Base-by-base conservation (phyloP, 1,140 invertebrate genomes). In the Zaprionus inermis region DNA sequence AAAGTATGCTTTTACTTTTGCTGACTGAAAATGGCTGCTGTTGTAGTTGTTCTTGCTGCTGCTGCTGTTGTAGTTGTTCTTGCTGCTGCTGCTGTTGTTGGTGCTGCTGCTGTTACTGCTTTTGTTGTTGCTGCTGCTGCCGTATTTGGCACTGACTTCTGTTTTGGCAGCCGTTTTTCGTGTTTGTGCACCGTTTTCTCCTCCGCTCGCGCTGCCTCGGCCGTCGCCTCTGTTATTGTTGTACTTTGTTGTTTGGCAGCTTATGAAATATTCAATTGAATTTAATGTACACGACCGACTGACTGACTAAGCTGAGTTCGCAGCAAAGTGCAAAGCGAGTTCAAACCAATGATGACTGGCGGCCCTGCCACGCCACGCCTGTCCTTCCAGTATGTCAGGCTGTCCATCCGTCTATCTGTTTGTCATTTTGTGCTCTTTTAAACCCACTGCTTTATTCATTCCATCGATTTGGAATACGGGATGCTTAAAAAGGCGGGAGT, bases 181-280 rank as follows among this genome's bases (percentile, higher is more conserved):
- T 68, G 69, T 72, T 79, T 68, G 63, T 16, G 44, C 46, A 38
- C 59, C 54, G 49, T 70, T 74, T 74, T 69, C 72, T 49, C 18
- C 9, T 22, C 38, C 52, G 51, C 22, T 44, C 38, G 2, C 24
- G 14, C 51, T 20, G 28, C 16, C 12, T 7, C 32, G 24, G 28
- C 38, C 63, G 52, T 49, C 51, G 30, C 56, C 66, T 66, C 58
- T 72, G 52, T 76, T 71, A 57, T 69, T 65, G 54, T 75, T 61
- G 76, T 63, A 63, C 60, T 76, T 72, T 74, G 52, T 67, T 77
- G 77, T 70, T 79, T 79, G 79, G 63, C 71, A 78, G 71, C 72
- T 83, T 78, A 78, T 81, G 68, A 81, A 81, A 81, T 80, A 83
- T 83, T 75, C 75, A 81, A 83, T 83, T 81, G 80, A 81, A 82